Percentiles rank a stretch among this genome's conserved stretches.
phyloP scores from a whole-genome alignment of 2,113 vertebrate genomes.

The Gallinago media region DNA sequence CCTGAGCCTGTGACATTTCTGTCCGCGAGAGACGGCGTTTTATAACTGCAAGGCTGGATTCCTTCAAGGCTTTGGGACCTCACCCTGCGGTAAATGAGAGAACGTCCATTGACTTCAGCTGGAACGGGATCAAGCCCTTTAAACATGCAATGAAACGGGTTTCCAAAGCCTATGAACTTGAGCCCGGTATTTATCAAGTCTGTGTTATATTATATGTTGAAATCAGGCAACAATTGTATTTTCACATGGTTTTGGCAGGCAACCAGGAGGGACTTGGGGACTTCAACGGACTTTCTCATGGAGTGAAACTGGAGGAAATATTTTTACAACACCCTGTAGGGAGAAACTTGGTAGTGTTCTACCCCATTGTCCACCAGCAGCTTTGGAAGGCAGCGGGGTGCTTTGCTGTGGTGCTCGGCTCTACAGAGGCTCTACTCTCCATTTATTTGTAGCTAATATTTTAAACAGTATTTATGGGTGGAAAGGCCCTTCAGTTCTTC shows the following conservation, averaged over 20 bases:
- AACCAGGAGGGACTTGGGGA: background rate
- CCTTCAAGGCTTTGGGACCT: slow-evolving; percentile 18
- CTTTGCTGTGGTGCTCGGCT: fast-evolving
- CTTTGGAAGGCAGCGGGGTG: background rate
- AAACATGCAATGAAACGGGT: slow-evolving; percentile 8
- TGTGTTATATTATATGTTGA: slow-evolving; percentile 49
- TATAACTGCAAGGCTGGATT: slow-evolving; percentile 4
- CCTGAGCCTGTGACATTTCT: background rate
- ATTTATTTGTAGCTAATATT: background rate
- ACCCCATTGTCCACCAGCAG: background rate
- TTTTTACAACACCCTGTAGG: background rate
- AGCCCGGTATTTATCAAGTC: slow-evolving; percentile 45
- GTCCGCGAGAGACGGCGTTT: background rate
- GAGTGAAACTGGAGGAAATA: slow-evolving; percentile 12
- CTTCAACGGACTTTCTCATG: slow-evolving; percentile 42
- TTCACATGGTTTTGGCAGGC: slow-evolving; percentile 50
- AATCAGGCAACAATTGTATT: slow-evolving; percentile 56
- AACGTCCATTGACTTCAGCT: slow-evolving; percentile 37
- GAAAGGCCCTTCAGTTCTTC: background rate
- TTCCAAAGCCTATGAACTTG: slow-evolving; percentile 49
- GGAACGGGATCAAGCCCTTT: slow-evolving; percentile 51
- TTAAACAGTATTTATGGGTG: background rate
- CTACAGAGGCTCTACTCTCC: background rate
- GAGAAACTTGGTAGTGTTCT: background rate
- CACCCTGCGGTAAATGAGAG: background rate